Evolutionary conservation across 2,113 vertebrate species (phyloP), one percentile per base, ranked within the genome.

Genomic region (Corvus hawaiiensis): DNA sequence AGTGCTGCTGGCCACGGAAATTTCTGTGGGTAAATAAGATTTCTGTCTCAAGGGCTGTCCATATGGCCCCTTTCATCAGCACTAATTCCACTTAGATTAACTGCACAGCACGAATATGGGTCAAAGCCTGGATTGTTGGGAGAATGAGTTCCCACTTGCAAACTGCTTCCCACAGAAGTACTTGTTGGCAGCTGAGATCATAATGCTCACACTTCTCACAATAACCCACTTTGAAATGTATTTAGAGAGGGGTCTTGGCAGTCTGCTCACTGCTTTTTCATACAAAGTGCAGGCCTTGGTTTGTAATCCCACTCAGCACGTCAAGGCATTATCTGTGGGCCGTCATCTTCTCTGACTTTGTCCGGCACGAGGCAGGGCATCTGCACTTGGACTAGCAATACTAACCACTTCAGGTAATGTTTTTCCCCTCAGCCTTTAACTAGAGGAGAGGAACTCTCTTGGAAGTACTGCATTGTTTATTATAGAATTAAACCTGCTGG

Each of bases 31-130:
- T 97, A 92, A 94, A 89, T 84, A 92, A 96, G 87, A 87, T 87
- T 97, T 96, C 94, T 94, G 87, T 92, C 86, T 97, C 56, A 68
- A 92, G 81, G 87, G 73, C 77, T 94, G 84, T 93, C 94, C 84
- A 75, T 97, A 96, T 97, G 94, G 87, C 89, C 84, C 84, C 88
- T 97, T 96, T 97, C 91, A 96, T 88, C 89, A 94, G 66, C 89
- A 92, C 84, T 96, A 96, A 97, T 94, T 97, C 94, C 84, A 94
- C 87, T 94, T 94, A 94, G 93, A 95, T 94, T 94, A 95, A 96
- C 91, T 96, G 81, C 91, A 91, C 87, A 84, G 84, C 61, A 87
- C 2, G 5, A 94, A 94, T 94, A 68, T 95, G 91, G 93, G 95
- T 94, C 91, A 95, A 97, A 94, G 95, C 91, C 89, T 94, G 94